Conservation (phyloP, 2,797 vertebrate species). For the Myotis daubentonii region DNA sequence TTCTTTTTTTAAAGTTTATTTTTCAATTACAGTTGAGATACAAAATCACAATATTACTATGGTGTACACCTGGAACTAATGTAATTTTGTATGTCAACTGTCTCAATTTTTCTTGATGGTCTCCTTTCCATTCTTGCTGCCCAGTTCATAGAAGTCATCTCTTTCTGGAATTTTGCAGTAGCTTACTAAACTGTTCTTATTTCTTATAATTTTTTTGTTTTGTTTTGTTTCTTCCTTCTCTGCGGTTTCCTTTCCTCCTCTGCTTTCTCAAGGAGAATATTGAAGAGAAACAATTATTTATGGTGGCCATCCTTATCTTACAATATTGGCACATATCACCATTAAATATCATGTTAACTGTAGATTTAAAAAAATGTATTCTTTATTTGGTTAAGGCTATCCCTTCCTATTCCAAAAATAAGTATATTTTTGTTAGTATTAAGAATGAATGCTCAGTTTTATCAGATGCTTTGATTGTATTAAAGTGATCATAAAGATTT, state of each 20-base stretch:
- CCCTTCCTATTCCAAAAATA: neutral
- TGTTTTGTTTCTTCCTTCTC: conserved; percentile 18
- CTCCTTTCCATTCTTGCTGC: neutral
- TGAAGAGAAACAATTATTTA: neutral
- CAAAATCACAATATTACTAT: neutral
- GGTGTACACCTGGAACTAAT: neutral
- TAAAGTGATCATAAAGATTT: conserved; percentile 30
- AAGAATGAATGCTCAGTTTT: neutral
- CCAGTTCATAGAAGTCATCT: neutral
- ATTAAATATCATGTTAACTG: neutral
- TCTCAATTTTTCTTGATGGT: conserved; percentile 13
- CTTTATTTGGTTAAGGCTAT: conserved; percentile 11
- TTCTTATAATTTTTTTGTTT: conserved; percentile 17
- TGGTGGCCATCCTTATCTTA: neutral
- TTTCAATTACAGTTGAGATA: neutral
- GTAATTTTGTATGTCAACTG: neutral
- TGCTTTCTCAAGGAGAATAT: conserved; percentile 3
- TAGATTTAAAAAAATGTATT: neutral
- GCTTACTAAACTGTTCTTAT: neutral
- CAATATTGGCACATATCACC: neutral
- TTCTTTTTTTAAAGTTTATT: neutral
- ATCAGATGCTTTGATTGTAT: neutral
- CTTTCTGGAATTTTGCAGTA: neutral
- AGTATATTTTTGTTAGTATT: neutral
- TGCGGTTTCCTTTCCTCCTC: neutral